Conservation (phyloP, 2,797 vertebrate genomes). For the Neopelma chrysocephalum region DNA sequence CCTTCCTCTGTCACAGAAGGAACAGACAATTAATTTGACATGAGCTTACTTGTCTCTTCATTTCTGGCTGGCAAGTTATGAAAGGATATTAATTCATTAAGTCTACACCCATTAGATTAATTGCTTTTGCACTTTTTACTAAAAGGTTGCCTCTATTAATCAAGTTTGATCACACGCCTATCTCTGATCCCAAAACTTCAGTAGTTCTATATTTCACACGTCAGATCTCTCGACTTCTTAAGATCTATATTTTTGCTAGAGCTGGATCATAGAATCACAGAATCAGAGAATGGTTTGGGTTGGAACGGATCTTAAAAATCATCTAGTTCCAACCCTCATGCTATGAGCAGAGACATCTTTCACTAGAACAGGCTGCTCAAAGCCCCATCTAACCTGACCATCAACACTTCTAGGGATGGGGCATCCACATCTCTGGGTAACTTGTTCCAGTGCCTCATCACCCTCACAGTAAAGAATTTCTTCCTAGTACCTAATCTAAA, state of each 20-base stretch:
- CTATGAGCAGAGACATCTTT: neutral
- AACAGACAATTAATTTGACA: neutral
- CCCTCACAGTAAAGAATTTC: neutral
- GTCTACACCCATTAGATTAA: neutral
- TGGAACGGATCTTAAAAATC: neutral
- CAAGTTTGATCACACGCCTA: neutral
- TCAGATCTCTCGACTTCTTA: neutral
- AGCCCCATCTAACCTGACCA: neutral
- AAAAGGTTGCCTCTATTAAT: neutral
- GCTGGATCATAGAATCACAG: neutral
- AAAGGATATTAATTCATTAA: neutral
- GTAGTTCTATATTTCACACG: neutral
- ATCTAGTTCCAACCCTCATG: fast-evolving
- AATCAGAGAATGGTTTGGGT: neutral
- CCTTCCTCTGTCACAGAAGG: neutral
- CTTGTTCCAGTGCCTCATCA: neutral
- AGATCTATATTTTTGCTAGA: neutral
- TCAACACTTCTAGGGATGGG: neutral
- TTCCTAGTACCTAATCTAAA: neutral
- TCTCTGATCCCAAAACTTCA: neutral
- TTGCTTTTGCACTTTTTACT: neutral
- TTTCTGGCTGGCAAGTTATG: neutral
- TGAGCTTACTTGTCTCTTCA: neutral
- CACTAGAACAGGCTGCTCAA: neutral
- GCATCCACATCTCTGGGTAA: neutral